Conservation (phyloP, 1,140 invertebrate species). For the Acromyrmex heyeri region DNA sequence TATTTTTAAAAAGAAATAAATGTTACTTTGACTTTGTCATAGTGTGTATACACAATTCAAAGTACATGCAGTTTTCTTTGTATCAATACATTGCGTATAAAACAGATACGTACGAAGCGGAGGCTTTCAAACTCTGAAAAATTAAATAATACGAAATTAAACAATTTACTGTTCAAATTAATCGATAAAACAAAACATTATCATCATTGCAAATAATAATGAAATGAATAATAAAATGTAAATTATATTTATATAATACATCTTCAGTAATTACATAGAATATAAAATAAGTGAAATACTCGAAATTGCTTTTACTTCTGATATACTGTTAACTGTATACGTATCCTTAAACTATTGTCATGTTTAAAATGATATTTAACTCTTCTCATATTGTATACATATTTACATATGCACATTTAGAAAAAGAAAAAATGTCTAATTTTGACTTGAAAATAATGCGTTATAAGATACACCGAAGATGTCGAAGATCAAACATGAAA, state of each 20-base stretch:
- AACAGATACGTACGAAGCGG: constrained; percentile 64
- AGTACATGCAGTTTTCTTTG: not conserved
- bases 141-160: constrained; percentile 6
- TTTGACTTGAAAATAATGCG: not conserved
- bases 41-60: not conserved
- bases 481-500: not conserved
- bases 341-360: not conserved
- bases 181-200: constrained; percentile 5
- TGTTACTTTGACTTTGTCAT: not conserved
- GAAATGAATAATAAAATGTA: not conserved
- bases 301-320: not conserved
- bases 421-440: not conserved
- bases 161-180: not conserved
- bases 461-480: not conserved
- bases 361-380: not conserved
- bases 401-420: not conserved
- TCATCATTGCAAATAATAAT: not conserved
- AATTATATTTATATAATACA: constrained; percentile 5
- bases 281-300: not conserved
- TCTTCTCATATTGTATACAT: not conserved
- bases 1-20: not conserved
- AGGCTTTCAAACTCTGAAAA: constrained; percentile 67
- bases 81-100: constrained; percentile 60
- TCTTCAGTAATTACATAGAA: not conserved
- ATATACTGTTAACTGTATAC: not conserved